Conservation (phyloP, 1,140 invertebrate species). For the Whitmania pigra region DNA sequence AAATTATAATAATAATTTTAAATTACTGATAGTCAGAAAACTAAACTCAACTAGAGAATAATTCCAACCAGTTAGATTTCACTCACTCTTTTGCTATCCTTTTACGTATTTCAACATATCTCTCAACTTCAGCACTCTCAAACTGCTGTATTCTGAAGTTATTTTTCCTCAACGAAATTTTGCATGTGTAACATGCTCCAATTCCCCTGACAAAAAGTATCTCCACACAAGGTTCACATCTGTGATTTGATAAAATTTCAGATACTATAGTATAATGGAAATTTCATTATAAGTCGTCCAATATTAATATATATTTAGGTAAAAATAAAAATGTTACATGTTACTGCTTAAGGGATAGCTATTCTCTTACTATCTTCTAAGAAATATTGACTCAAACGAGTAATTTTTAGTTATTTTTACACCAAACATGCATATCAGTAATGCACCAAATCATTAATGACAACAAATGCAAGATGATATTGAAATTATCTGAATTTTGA, state of each 20-base stretch:
- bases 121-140: conserved; percentile 59
- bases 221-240: conserved; percentile 85
- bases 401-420: too few relatives aligned
- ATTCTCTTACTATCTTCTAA: not conserved
- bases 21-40: too few relatives aligned
- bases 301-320: not conserved
- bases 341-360: not conserved
- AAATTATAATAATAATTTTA: too few relatives aligned
- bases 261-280: not conserved
- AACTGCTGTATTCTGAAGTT: conserved; percentile 90
- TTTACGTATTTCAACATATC: conserved; percentile 5
- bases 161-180: conserved; percentile 65
- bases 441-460: not conserved
- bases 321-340: not conserved
- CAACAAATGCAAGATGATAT: not conserved
- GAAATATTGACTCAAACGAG: not conserved
- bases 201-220: conserved; percentile 85
- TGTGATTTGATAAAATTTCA: conserved; percentile 25
- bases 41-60: too few relatives aligned
- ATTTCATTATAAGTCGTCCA: not conserved
- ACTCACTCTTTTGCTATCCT: conserved; percentile 35
- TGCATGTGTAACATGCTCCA: conserved; percentile 80
- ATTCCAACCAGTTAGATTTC: not conserved
- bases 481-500: not conserved
- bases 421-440: not conserved